phyloP scores from a whole-genome alignment of 2,113 vertebrate species.

The Phycodurus eques region DNA sequence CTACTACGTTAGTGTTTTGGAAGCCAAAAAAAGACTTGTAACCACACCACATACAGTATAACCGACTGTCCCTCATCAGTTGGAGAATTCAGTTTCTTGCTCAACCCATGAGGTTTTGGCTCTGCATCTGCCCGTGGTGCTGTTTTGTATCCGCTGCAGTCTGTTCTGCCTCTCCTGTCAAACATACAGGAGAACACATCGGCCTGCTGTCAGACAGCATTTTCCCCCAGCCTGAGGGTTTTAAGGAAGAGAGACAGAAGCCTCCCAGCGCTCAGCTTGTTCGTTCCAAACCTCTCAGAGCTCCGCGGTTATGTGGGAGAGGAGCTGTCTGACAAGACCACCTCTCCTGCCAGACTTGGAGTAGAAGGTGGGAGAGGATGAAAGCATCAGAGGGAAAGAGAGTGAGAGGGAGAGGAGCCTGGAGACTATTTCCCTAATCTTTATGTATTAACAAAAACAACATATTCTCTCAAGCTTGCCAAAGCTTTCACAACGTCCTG shows the following conservation, averaged over 20 bases:
- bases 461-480: constrained; percentile 70
- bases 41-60: constrained; percentile 53
- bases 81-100: constrained; percentile 52
- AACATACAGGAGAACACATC: constrained; percentile 60
- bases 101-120: constrained; percentile 53
- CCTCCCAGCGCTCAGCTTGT: constrained; percentile 57
- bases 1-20: constrained; percentile 46
- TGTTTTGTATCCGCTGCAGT: constrained; percentile 65
- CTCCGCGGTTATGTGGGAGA: constrained; percentile 56
- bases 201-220: constrained; percentile 68
- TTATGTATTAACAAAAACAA: constrained; percentile 76
- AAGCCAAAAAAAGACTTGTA: constrained; percentile 43
- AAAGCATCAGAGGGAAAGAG: constrained; percentile 37
- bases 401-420: constrained; percentile 38
- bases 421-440: constrained; percentile 70
- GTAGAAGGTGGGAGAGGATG: constrained; percentile 56
- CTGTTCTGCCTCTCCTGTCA: constrained; percentile 67
- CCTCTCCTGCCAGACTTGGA: constrained; percentile 65
- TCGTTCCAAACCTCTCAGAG: constrained; percentile 65
- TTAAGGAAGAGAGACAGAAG: constrained; percentile 68
- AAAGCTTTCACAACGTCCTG: constrained; percentile 65
- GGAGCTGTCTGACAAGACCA: constrained; percentile 70
- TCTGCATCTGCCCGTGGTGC: constrained; percentile 58
- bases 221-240: constrained; percentile 63
- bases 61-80: constrained; percentile 51